These are phyloP conservation scores for Drosophila vallismaia DNA, from an alignment of 2,888 invertebrate species.

Conservation along the genomic window DNA sequence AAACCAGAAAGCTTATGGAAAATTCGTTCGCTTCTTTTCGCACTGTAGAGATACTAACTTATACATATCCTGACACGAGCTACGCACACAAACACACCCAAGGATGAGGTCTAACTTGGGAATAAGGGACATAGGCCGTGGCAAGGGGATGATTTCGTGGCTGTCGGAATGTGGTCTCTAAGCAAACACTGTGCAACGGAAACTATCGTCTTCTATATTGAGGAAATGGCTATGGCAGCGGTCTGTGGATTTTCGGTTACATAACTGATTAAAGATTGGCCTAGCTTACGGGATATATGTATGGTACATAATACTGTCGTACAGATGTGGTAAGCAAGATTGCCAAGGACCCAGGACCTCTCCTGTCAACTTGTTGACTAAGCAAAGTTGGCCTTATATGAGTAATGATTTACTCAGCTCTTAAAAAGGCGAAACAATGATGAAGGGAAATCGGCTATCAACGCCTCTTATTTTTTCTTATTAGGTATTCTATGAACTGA, in stretches of 20 bases:
- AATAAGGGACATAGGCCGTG: conserved; percentile 15
- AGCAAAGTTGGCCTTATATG: conserved; percentile 31
- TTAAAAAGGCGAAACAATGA: conserved; percentile 30
- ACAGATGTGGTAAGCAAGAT: conserved; percentile 26
- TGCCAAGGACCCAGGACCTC: conserved; percentile 16
- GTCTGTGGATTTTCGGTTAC: conserved; percentile 39
- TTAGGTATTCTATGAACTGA: background rate
- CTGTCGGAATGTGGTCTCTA: conserved; percentile 26
- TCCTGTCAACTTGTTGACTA: conserved; percentile 41
- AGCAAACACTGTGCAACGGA: conserved; percentile 48
- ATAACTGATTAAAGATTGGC: conserved; percentile 45
- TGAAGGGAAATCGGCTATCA: conserved; percentile 20
- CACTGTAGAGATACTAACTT: conserved; percentile 9
- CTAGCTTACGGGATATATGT: conserved; percentile 31
- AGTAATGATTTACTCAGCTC: conserved; percentile 43
- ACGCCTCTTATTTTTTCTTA: conserved; percentile 14
- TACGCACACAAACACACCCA: conserved; percentile 38
- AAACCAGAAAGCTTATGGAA: too few species aligned
- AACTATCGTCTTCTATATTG: conserved; percentile 55
- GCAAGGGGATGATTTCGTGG: conserved; percentile 30
- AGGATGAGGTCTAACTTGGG: conserved; percentile 18
- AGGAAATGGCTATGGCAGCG: conserved; percentile 15
- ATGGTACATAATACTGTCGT: conserved; percentile 5
- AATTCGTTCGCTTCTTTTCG: too few species aligned
- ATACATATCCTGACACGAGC: conserved; percentile 17